phyloP scores from a whole-genome alignment of 2,888 invertebrate species.

The Sarcophaga variegata region DNA sequence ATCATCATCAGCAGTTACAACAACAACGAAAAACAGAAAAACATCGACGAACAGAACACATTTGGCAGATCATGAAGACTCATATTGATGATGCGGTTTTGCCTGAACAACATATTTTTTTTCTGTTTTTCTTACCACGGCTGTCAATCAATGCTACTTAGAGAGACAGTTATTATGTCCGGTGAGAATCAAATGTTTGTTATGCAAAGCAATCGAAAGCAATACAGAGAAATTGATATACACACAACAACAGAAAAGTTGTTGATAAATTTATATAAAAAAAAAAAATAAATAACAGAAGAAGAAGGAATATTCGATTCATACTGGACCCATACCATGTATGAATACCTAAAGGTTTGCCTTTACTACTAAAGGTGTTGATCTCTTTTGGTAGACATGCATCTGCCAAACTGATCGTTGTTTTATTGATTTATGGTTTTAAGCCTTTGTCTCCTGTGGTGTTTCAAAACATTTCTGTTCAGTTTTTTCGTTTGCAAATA shows the following conservation, averaged over 20 bases:
- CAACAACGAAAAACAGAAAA: conserved; percentile 7
- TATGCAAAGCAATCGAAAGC: conserved; percentile 30
- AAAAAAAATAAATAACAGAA: not conserved
- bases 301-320: conserved; percentile 32
- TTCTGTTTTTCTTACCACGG: conserved; percentile 50
- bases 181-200: conserved; percentile 55
- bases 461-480: conserved; percentile 12
- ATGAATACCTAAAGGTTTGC: not conserved
- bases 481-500: conserved; percentile 2
- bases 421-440: conserved; percentile 43
- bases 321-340: not conserved
- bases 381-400: conserved; percentile 8
- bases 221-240: not conserved
- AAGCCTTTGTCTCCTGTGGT: conserved; percentile 42
- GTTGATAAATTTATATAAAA: conserved; percentile 46
- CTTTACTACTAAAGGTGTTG: conserved; percentile 22
- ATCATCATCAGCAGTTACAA: conserved; percentile 28
- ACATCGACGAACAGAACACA: conserved; percentile 20
- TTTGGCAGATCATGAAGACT: conserved; percentile 61
- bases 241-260: conserved; percentile 30
- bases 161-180: conserved; percentile 66
- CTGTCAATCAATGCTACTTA: conserved; percentile 67
- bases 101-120: conserved; percentile 34
- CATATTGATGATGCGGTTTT: conserved; percentile 53
- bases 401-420: conserved; percentile 6